A percentile compares a stretch with the other conserved stretches of the same genome.
Conservation (phyloP, 2,797 vertebrate species). For the Mastacembelus armatus region DNA sequence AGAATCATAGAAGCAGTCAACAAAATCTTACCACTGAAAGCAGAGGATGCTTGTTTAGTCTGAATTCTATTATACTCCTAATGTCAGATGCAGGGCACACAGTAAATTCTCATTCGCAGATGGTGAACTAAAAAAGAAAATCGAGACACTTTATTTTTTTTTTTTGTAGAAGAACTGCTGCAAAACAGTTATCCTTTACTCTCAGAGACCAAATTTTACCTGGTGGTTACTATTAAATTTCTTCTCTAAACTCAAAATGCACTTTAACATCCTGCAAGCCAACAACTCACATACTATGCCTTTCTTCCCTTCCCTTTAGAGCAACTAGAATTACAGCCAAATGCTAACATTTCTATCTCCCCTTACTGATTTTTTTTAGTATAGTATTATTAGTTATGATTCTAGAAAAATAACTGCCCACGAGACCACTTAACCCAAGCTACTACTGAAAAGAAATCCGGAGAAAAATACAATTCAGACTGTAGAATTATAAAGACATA, state of each 20-base stretch:
- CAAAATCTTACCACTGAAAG: conserved; percentile 77
- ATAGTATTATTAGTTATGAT: conserved; percentile 51
- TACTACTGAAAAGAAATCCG: conserved; percentile 46
- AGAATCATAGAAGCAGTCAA: conserved; percentile 79
- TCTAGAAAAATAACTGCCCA: conserved; percentile 73
- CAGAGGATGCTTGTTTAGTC: conserved; percentile 75
- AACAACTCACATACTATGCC: no score
- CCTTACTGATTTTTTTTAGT: conserved; percentile 23
- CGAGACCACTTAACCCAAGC: conserved; percentile 52
- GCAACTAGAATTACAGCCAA: conserved; percentile 42
- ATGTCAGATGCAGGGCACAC: conserved; percentile 28
- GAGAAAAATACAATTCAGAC: conserved; percentile 81
- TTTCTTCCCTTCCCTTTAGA: conserved; percentile 34
- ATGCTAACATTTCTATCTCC: conserved; percentile 27
- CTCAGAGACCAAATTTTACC: conserved; percentile 29
- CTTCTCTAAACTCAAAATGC: conserved; percentile 31
- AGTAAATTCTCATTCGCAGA: conserved; percentile 7
- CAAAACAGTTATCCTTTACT: conserved; percentile 62
- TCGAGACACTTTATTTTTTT: conserved; percentile 10
- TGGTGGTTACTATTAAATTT: conserved; percentile 15
- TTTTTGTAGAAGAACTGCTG: conserved; percentile 56
- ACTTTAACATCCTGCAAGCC: conserved; percentile 8
- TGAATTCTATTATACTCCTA: conserved; percentile 76
- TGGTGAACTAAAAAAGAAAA: neutral
- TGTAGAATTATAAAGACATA: conserved; percentile 70